phyloP scores from a whole-genome alignment of 2,797 vertebrate species.

The Hippoglossus hippoglossus region DNA sequence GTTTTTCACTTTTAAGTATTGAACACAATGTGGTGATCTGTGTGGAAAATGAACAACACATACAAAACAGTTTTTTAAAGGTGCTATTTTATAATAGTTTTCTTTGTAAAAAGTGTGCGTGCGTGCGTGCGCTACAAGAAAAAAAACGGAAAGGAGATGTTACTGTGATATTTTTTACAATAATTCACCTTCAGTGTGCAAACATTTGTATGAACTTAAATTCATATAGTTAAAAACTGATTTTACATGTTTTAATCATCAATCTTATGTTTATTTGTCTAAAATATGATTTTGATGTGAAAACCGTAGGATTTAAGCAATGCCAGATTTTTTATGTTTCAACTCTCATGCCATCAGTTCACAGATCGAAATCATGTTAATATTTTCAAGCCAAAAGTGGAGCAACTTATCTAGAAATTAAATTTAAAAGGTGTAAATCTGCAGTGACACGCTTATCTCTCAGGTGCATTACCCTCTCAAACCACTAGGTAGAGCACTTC shows the following conservation, averaged over 20 bases:
- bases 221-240: background rate
- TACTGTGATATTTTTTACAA: background rate
- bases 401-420: background rate
- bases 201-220: conserved; percentile 21
- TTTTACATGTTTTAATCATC: background rate
- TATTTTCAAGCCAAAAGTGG: background rate
- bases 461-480: background rate
- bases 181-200: background rate
- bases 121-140: background rate
- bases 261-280: background rate
- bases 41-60: background rate
- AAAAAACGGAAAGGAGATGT: conserved; percentile 1
- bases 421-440: conserved; percentile 1
- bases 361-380: background rate
- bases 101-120: background rate
- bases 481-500: conserved; percentile 56
- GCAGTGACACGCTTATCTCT: background rate
- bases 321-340: background rate
- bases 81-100: background rate
- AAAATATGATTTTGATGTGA: background rate
- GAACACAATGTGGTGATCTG: background rate
- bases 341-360: background rate
- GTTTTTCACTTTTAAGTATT: background rate
- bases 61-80: conserved; percentile 11
- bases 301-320: background rate